Conservation (phyloP, 2,113 vertebrate species). For the Hepsetus odoe region DNA sequence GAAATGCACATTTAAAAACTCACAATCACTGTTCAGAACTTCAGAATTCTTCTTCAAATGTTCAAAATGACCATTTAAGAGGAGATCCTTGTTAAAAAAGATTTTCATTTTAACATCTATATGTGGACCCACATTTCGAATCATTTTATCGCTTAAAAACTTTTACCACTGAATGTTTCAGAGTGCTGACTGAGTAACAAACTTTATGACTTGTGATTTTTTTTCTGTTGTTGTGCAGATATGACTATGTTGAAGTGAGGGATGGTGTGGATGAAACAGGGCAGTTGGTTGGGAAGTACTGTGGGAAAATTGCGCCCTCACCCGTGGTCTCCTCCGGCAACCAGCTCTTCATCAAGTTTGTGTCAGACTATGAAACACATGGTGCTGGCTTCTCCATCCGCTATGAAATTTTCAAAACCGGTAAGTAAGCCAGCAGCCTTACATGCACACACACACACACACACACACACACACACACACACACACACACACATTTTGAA, state of each 20-base stretch:
- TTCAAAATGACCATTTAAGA: background rate
- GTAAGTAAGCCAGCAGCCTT: conserved; percentile 67
- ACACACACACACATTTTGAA: too few relatives aligned
- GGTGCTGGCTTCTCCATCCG: conserved; percentile 98
- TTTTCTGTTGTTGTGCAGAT: conserved; percentile 72
- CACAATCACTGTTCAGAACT: background rate
- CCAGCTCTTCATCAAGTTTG: conserved; percentile 95
- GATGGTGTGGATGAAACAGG: conserved; percentile 90
- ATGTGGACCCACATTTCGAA: too few relatives aligned
- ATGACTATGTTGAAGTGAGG: conserved; percentile 97
- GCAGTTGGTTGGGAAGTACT: conserved; percentile 92
- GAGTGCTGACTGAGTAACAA: background rate
- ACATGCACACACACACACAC: background rate
- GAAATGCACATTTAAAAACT: background rate
- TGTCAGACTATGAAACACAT: conserved; percentile 97
- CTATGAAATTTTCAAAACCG: conserved; percentile 96
- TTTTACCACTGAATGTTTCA: background rate
- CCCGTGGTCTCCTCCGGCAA: conserved; percentile 90
- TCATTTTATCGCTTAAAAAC: too few relatives aligned
- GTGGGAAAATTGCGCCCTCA: conserved; percentile 96
- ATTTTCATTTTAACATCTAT: too few relatives aligned
- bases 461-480: too few relatives aligned
- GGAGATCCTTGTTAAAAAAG: too few relatives aligned
- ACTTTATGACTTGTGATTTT: background rate
- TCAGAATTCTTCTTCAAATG: background rate